Percentiles rank a stretch among this genome's conserved stretches.
Conservation (phyloP, 1,140 invertebrate species). For the Drosophila biarmipes region DNA sequence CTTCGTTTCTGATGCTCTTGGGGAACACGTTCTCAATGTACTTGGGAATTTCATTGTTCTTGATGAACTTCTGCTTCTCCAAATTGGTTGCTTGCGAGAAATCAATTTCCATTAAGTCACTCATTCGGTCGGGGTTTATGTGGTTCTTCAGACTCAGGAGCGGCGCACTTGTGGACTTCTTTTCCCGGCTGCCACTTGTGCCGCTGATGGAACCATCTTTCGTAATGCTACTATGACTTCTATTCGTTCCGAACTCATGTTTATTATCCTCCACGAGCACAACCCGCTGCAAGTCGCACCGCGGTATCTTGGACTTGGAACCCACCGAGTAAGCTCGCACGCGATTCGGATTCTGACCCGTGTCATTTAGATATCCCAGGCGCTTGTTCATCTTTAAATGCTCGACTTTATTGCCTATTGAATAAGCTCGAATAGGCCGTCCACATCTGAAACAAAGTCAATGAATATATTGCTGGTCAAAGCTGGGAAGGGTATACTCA, state of each 20-base stretch:
- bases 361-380: slow-evolving; percentile 65
- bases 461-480: background rate
- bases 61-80: slow-evolving; percentile 31
- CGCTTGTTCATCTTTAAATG: slow-evolving; percentile 76
- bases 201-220: slow-evolving; percentile 22
- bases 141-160: slow-evolving; percentile 86
- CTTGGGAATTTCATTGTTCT: slow-evolving; percentile 33
- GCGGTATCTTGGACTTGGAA: slow-evolving; percentile 86
- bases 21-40: slow-evolving; percentile 24
- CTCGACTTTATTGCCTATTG: slow-evolving; percentile 92
- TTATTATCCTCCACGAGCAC: slow-evolving; percentile 56
- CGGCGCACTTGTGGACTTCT: slow-evolving; percentile 87
- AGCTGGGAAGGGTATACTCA: slow-evolving; percentile 19
- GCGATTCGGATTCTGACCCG: slow-evolving; percentile 79
- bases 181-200: slow-evolving; percentile 38
- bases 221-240: slow-evolving; percentile 66
- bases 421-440: slow-evolving; percentile 92
- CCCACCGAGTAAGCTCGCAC: slow-evolving; percentile 90
- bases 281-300: slow-evolving; percentile 68
- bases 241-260: slow-evolving; percentile 46
- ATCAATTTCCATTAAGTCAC: slow-evolving; percentile 93
- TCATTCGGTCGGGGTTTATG: slow-evolving; percentile 88
- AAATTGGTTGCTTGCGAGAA: slow-evolving; percentile 86
- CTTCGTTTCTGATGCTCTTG: slow-evolving; percentile 47
- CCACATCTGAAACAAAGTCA: slow-evolving; percentile 73